A percentile compares a stretch with the other conserved stretches of the same genome.
These are phyloP conservation scores for Leptothorax acervorum DNA, from an alignment of 2,888 invertebrate species.

Conservation along the genomic window DNA sequence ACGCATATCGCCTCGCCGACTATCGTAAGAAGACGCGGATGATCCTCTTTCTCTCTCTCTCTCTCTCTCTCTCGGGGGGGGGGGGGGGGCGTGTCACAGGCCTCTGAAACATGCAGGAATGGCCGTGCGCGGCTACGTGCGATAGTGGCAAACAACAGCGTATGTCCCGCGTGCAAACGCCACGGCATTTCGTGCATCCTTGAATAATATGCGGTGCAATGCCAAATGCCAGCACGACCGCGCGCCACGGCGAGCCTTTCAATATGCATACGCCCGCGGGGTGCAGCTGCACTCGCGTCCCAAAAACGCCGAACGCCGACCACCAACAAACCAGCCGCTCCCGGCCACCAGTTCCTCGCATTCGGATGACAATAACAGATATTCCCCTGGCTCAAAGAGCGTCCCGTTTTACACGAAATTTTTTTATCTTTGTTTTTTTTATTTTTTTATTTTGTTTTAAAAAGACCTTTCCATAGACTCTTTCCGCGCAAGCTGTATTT, in stretches of 20 bases:
- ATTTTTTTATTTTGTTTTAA: background rate
- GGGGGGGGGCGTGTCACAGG: conserved; percentile 48
- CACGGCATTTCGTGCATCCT: conserved; percentile 82
- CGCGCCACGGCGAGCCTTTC: conserved; percentile 65
- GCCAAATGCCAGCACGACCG: conserved; percentile 83
- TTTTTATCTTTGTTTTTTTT: background rate
- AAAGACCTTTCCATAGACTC: background rate
- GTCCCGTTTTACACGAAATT: background rate
- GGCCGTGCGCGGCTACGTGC: conserved; percentile 73
- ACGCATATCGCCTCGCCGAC: conserved; percentile 14
- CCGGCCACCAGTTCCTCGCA: background rate
- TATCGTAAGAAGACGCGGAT: conserved; percentile 35
- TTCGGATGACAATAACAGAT: conserved; percentile 42
- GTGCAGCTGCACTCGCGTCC: conserved; percentile 65
- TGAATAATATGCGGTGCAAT: conserved; percentile 84
- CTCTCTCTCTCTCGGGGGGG: too few species aligned
- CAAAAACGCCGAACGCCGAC: conserved; percentile 46
- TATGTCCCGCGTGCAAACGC: conserved; percentile 81
- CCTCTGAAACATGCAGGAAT: conserved; percentile 74
- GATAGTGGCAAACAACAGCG: conserved; percentile 76
- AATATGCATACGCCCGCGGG: conserved; percentile 69
- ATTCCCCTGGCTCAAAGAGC: conserved; percentile 18
- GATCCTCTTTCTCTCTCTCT: background rate
- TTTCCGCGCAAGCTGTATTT: background rate
- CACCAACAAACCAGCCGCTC: conserved; percentile 17